Evolutionary conservation across 2,888 invertebrate genomes (phyloP).

Genomic region (Scaptomyza reducta): DNA sequence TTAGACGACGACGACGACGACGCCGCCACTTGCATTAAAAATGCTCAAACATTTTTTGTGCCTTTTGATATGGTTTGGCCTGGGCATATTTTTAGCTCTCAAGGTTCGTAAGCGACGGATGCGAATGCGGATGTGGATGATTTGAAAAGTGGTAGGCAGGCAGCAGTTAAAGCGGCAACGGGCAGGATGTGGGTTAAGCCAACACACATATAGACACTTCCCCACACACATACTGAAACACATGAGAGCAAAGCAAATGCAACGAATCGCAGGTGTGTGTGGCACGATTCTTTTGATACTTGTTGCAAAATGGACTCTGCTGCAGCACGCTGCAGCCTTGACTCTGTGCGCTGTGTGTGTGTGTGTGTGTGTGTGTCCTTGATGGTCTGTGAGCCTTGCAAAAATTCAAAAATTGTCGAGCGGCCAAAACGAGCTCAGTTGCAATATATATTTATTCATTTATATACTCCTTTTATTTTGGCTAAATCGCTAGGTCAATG

Average conservation of each 20-base stretch:
- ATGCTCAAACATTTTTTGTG: conserved; percentile 57
- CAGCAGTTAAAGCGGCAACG: conserved; percentile 53
- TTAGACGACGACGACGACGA: conserved; percentile 20
- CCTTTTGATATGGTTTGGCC: conserved; percentile 65
- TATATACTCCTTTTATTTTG: neutral
- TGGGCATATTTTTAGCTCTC: conserved; percentile 70
- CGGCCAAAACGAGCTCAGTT: conserved; percentile 15
- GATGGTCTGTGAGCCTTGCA: conserved; percentile 46
- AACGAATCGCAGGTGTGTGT: conserved; percentile 46
- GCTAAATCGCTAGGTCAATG: conserved; percentile 9
- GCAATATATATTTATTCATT: neutral
- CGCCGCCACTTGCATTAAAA: conserved; percentile 57
- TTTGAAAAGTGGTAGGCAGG: conserved; percentile 75
- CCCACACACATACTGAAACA: conserved; percentile 7
- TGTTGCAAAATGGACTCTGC: conserved; percentile 59
- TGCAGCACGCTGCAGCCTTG: conserved; percentile 56
- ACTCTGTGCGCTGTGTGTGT: conserved; percentile 50
- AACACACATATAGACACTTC: conserved; percentile 10
- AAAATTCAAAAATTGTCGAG: conserved; percentile 67
- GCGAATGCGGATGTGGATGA: conserved; percentile 73
- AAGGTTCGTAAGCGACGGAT: conserved; percentile 70
- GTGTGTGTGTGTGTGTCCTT: conserved; percentile 56
- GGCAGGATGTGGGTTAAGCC: conserved; percentile 33
- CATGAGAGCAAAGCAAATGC: conserved; percentile 45
- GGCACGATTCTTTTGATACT: conserved; percentile 52